These are phyloP conservation scores for Epirrita christyi DNA, from an alignment of 2,888 invertebrate species.

Conservation along the genomic window DNA sequence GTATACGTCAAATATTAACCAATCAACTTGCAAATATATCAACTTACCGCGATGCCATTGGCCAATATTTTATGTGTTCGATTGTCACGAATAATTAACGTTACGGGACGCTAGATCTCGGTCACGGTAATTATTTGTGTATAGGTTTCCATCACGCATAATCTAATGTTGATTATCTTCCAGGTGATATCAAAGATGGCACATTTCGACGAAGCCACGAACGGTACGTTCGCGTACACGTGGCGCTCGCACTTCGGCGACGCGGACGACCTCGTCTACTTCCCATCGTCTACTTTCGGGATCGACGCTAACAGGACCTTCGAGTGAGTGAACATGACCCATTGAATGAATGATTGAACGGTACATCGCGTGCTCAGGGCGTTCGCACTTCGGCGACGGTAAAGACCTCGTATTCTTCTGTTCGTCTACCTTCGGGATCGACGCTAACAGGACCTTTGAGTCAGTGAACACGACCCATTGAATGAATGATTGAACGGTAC, in stretches of 20 bases:
- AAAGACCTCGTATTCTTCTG: slow-evolving; percentile 95
- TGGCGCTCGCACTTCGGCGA: slow-evolving; percentile 95
- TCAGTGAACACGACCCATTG: slow-evolving; percentile 63
- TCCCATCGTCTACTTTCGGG: slow-evolving; percentile 95
- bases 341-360: slow-evolving; percentile 65
- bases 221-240: slow-evolving; percentile 92
- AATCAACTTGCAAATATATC: no score
- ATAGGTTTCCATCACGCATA: background rate
- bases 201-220: slow-evolving; percentile 93
- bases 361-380: slow-evolving; percentile 74
- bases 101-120: no score
- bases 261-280: slow-evolving; percentile 93
- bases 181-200: slow-evolving; percentile 94
- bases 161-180: background rate
- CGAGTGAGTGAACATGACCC: slow-evolving; percentile 82
- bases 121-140: no score
- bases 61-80: no score
- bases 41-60: no score
- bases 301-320: slow-evolving; percentile 98
- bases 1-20: no score
- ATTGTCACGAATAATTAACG: no score
- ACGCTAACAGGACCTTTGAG: slow-evolving; percentile 97
- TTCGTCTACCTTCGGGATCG: slow-evolving; percentile 95
- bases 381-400: slow-evolving; percentile 91
- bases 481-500: slow-evolving; percentile 85